Evolutionary conservation across 2,888 invertebrate species (phyloP).

Genomic region (Catocala nupta): DNA sequence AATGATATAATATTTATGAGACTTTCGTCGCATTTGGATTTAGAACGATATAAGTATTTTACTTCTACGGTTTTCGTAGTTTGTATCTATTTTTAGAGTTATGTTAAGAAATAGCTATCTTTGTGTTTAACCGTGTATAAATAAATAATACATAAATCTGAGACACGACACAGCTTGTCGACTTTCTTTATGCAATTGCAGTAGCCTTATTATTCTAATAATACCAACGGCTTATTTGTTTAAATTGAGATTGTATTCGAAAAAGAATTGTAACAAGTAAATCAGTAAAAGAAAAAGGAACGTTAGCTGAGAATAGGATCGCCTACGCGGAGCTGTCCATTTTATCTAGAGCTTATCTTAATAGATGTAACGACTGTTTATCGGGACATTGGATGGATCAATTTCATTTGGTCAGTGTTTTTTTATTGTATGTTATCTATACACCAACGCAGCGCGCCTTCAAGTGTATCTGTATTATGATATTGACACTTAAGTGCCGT

Average conservation of each 20-base stretch:
- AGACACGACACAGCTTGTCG: conserved; percentile 1
- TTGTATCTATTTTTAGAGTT: conserved; percentile 10
- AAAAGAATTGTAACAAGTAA: conserved; percentile 9
- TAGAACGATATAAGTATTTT: conserved; percentile 42
- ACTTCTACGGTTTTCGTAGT: conserved; percentile 30
- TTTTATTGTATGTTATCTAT: conserved; percentile 36
- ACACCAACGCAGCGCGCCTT: conserved; percentile 65
- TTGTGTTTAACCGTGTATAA: too few species aligned
- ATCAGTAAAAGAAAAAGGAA: conserved; percentile 13
- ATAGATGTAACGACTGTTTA: conserved; percentile 15
- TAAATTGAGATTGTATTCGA: neutral
- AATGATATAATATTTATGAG: conserved; percentile 71
- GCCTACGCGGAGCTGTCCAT: conserved; percentile 34
- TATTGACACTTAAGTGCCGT: conserved; percentile 65
- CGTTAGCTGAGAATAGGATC: conserved; percentile 20
- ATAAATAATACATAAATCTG: conserved; percentile 4
- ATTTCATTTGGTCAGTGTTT: conserved; percentile 45
- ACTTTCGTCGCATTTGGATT: conserved; percentile 64
- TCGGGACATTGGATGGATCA: conserved; percentile 31
- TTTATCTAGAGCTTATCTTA: conserved; percentile 23
- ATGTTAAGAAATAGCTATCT: too few species aligned
- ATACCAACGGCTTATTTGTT: conserved; percentile 9
- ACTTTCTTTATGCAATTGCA: neutral
- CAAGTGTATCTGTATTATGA: conserved; percentile 58
- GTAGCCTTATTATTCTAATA: conserved; percentile 4